Base-by-base conservation (phyloP, 2,113 vertebrate species). In the Larimichthys crocea region DNA sequence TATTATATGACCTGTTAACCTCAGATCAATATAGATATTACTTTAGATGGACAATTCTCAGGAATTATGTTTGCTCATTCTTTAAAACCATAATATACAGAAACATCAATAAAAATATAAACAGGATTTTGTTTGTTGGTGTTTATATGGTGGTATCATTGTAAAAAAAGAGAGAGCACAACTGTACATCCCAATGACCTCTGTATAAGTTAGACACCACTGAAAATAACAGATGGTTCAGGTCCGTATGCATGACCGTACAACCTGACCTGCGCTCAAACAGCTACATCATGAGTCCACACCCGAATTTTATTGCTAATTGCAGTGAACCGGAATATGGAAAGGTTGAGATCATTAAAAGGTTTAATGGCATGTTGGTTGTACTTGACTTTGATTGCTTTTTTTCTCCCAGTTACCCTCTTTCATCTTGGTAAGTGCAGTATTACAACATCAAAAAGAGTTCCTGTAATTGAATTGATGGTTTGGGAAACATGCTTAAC, bases 221-320 rank as follows among this genome's bases (percentile, higher is more conserved):
- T 60, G 76, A 74, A 82, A 74, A 82, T 80, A 88, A 80, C 86
- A 83, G 78, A 88, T 88, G 84, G 85, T 55, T 50, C 59, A 19
- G 29, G 67, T 74, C 81, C 19, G 44, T 62, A 67, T 80, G 75
- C 44, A 63, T 74, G 82, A 84, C 83, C n/a, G 16, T 53, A 48
- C 53, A 76, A 85, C 79, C 65, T 87, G 89, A 92, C 89, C 88
- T 70, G 73, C 22, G 20, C 82, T 82, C 20, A 69, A 67, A 69
- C 65, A 42, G 70, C 74, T 80, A 86, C 80, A 85, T 79, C 69
- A 86, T 48, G 64, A 79, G 80, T 80, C 63, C 70, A 56, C 44
- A 83, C 60, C 79, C 64, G 50, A 65, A 22, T 91, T 92, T 92
- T 80, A 91, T 79, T 82, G 82, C 84, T 90, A 89, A 92, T 84